Base-by-base conservation (phyloP, 2,888 invertebrate species). In the Agapostemon virescens region DNA sequence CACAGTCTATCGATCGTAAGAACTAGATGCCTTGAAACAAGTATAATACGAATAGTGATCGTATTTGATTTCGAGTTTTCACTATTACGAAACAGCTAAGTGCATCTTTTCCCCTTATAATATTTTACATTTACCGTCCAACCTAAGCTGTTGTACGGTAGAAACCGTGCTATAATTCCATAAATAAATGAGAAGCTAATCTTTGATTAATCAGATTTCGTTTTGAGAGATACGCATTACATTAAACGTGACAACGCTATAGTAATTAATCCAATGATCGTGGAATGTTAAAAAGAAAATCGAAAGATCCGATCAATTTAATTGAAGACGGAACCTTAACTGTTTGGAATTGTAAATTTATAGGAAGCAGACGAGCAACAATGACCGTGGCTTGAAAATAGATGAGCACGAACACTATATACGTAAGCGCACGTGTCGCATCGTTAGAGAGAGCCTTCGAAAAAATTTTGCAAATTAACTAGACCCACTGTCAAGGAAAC, bases 401-500 rank as follows among this genome's bases (percentile, higher is more conserved):
- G 61, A 69, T 36, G 52, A 45, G 33, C 23, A n/a, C 33, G n/a
- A 69, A 71, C 33, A 40, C 71, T 38, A 36, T 61, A 61, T 33
- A 33, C n/a, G 20, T 36, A 26, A 63, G 23, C 26, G 26, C 63
- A n/a, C 38, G 20, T 20, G 9, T 15, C 3, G 49, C 61, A 2
- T 13, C 23, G 23, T 68, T n/a, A 20, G 30, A 42, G 11, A 52
- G 58, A 77, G 69, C 36, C 61, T 69, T 63, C 76, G 69, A 20
- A 72, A 49, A 76, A 76, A 76, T 83, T 69, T 78, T 45, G 26
- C 40, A 68, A 76, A 80, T 58, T 76, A 74, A n/a, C 55, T 30
- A 30, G 45, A 15, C 3, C 17, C 11, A 11, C 26, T 23, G n/a
- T n/a, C 40, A 38, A 67, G 17, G 20, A 67, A 45, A 66, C 40